Percentiles rank a stretch among this genome's conserved stretches.
Evolutionary conservation across 1,140 invertebrate genomes (phyloP).

Genomic region (Acromyrmex echinatior): DNA sequence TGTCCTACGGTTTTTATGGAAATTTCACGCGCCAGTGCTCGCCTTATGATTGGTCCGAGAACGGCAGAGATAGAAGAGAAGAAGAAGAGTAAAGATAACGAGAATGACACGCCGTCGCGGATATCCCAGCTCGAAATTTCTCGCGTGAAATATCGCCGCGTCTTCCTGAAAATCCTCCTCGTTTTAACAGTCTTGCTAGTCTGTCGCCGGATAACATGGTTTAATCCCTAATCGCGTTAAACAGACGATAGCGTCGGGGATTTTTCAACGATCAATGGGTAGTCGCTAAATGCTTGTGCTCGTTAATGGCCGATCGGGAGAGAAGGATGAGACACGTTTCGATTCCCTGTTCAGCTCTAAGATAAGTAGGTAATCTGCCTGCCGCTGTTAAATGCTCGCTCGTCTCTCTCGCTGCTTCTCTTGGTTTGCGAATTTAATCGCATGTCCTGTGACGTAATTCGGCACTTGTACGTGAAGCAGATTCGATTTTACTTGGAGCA

Average conservation of each 20-base stretch:
- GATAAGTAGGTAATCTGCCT: slow-evolving; percentile 40
- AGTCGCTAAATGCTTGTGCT: slow-evolving; percentile 36
- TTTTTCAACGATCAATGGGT: slow-evolving; percentile 50
- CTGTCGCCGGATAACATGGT: slow-evolving; percentile 8
- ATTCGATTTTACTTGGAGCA: slow-evolving; percentile 63
- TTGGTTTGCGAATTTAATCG: slow-evolving; percentile 52
- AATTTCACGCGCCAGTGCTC: slow-evolving; percentile 81
- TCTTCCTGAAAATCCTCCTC: slow-evolving; percentile 39
- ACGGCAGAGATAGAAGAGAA: not conserved
- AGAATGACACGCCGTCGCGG: not conserved
- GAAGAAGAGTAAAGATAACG: not conserved
- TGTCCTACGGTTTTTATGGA: slow-evolving; percentile 83
- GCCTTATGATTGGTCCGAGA: slow-evolving; percentile 57
- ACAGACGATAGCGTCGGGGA: not conserved
- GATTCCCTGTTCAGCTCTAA: not conserved
- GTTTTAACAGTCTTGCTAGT: slow-evolving; percentile 26
- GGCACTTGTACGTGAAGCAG: slow-evolving; percentile 8
- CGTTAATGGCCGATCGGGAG: slow-evolving; percentile 52
- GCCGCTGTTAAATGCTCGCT: not conserved
- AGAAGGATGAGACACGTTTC: slow-evolving; percentile 32
- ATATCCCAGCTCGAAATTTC: slow-evolving; percentile 42
- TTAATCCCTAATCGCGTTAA: slow-evolving; percentile 38
- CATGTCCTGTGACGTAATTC: slow-evolving; percentile 41
- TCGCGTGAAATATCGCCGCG: slow-evolving; percentile 52
- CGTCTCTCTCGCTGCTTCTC: not conserved